Percentiles rank a stretch among this genome's conserved stretches.
phyloP scores from a whole-genome alignment of 2,797 vertebrate species.

The Oceanodroma leucorhoa region DNA sequence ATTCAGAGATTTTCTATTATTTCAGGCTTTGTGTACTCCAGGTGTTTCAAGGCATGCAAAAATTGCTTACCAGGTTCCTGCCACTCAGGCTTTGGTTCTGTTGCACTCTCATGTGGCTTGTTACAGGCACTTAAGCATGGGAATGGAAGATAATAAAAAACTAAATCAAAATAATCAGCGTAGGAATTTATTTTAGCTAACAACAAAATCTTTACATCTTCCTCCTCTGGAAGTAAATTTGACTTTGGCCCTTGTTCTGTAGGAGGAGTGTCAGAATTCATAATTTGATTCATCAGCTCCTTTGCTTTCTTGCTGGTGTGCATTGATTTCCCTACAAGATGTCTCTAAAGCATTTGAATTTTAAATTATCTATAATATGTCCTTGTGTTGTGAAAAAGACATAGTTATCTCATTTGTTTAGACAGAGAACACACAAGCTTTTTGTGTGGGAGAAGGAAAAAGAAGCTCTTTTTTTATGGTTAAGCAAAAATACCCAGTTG shows the following conservation, averaged over 20 bases:
- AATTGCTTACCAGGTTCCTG: neutral
- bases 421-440: conserved; percentile 1
- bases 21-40: neutral
- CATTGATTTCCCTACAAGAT: conserved; percentile 18
- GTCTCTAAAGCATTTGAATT: conserved; percentile 35
- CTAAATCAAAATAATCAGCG: neutral
- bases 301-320: conserved; percentile 28
- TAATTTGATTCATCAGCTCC: conserved; percentile 16
- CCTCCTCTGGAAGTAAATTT: conserved; percentile 23
- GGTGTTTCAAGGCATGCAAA: neutral
- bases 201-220: neutral
- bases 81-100: neutral
- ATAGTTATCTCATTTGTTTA: conserved; percentile 42
- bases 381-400: conserved; percentile 27
- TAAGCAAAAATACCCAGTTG: conserved; percentile 49
- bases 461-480: conserved; percentile 24
- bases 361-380: conserved; percentile 39
- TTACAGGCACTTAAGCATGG: neutral
- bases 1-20: neutral
- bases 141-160: neutral
- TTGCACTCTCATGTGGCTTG: neutral
- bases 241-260: conserved; percentile 11
- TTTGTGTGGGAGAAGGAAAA: conserved; percentile 41
- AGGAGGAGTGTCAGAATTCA: conserved; percentile 25
- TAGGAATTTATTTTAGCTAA: neutral